phyloP scores from a whole-genome alignment of 2,113 vertebrate genomes.

The Varanus salvator region DNA sequence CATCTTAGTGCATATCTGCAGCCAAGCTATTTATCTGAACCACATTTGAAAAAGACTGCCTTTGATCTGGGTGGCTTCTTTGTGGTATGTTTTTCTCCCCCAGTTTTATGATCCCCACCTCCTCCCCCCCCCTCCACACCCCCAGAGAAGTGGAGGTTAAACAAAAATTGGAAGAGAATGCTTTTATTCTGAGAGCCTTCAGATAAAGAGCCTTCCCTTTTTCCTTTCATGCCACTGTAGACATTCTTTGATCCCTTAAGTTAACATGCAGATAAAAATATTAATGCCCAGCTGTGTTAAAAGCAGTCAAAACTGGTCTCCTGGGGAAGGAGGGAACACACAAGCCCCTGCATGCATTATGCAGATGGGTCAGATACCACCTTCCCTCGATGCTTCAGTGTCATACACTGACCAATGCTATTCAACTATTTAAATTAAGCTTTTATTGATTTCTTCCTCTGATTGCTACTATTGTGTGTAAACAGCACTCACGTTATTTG shows the following conservation, averaged over 20 bases:
- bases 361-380: constrained; percentile 36
- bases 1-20: constrained; percentile 16
- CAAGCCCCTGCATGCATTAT: constrained; percentile 22
- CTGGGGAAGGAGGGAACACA: background rate
- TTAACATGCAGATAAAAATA: constrained; percentile 41
- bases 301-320: background rate
- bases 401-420: constrained; percentile 7
- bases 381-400: constrained; percentile 24
- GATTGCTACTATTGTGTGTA: background rate
- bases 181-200: constrained; percentile 32
- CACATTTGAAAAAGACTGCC: constrained; percentile 26
- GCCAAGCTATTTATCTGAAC: background rate
- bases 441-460: background rate
- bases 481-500: too few species aligned
- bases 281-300: constrained; percentile 45
- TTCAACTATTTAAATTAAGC: constrained; percentile 34
- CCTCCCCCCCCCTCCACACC: background rate
- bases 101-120: background rate
- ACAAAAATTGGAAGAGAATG: background rate
- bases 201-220: constrained; percentile 26
- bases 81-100: background rate
- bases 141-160: constrained; percentile 26
- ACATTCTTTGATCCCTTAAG: constrained; percentile 33
- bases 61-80: constrained; percentile 28
- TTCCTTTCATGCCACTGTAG: constrained; percentile 27